These are phyloP conservation scores for Philereme vetulata DNA, from an alignment of 2,888 invertebrate genomes.

Conservation along the genomic window DNA sequence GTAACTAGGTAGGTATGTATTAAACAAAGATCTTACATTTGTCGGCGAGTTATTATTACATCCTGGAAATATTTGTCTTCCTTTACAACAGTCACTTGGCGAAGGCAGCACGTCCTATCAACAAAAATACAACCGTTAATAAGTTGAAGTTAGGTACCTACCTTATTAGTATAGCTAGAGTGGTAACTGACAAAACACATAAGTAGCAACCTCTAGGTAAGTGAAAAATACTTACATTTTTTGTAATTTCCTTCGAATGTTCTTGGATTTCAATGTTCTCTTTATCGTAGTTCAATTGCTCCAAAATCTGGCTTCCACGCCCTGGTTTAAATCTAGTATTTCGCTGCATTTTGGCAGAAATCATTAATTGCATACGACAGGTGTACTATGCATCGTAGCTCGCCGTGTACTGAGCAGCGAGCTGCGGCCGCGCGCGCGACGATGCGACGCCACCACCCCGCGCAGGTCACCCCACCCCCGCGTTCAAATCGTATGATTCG, in stretches of 20 bases:
- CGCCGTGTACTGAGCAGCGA: neutral
- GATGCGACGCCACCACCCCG: neutral
- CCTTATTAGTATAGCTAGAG: neutral
- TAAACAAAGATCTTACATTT: too few relatives aligned
- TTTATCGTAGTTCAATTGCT: neutral
- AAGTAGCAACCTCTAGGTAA: neutral
- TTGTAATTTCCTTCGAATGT: neutral
- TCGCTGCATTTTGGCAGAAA: neutral
- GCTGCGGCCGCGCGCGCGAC: neutral
- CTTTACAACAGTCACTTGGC: too few relatives aligned
- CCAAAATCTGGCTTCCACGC: neutral
- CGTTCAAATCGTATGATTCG: too few relatives aligned
- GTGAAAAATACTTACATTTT: neutral
- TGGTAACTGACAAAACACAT: neutral
- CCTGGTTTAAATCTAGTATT: neutral
- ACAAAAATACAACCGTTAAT: too few relatives aligned
- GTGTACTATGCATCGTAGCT: neutral
- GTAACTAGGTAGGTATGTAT: too few relatives aligned
- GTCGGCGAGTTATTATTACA: too few relatives aligned
- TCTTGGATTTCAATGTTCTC: neutral
- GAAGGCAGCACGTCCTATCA: too few relatives aligned
- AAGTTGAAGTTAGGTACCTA: too few relatives aligned
- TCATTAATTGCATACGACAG: neutral
- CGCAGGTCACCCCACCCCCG: too few relatives aligned
- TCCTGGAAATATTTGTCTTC: too few relatives aligned